Evolutionary conservation across 2,113 vertebrate genomes (phyloP).

Genomic region (Pontoporia blainvillei): DNA sequence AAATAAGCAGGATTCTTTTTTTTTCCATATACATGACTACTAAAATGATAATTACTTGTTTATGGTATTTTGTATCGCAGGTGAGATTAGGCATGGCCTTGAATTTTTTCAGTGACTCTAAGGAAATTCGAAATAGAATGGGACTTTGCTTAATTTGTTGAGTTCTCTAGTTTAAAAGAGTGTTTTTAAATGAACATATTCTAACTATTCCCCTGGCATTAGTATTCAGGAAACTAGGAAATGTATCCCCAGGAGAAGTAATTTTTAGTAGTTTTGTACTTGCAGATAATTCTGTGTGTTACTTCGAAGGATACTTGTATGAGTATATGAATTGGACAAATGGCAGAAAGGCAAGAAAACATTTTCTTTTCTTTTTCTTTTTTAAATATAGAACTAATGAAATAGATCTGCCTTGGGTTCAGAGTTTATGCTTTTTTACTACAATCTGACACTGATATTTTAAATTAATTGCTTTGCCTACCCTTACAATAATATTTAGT

Average conservation of each 20-base stretch:
- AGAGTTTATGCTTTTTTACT: neutral
- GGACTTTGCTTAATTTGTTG: neutral
- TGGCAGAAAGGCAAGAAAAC: neutral
- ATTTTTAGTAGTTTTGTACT: conserved; percentile 28
- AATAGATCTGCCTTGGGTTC: neutral
- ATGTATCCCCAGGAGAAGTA: neutral
- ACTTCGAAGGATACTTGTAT: conserved; percentile 15
- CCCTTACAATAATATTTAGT: neutral
- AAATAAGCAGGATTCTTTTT: neutral
- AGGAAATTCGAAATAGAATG: neutral
- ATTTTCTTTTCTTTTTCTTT: conserved; percentile 9
- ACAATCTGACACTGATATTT: neutral
- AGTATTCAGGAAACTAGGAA: neutral
- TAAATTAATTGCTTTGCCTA: neutral
- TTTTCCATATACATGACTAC: neutral
- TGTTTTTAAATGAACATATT: neutral
- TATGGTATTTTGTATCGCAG: neutral
- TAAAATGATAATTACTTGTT: neutral
- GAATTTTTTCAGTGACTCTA: neutral
- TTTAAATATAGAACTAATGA: neutral
- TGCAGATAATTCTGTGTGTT: neutral
- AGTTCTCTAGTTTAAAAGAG: neutral
- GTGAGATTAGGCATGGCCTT: neutral
- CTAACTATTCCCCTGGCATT: neutral
- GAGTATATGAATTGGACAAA: neutral